Percentiles rank a stretch among this genome's conserved stretches.
These are phyloP conservation scores for Brachyrhaphis roseni DNA, from an alignment of 2,797 vertebrate species.

Conservation along the genomic window DNA sequence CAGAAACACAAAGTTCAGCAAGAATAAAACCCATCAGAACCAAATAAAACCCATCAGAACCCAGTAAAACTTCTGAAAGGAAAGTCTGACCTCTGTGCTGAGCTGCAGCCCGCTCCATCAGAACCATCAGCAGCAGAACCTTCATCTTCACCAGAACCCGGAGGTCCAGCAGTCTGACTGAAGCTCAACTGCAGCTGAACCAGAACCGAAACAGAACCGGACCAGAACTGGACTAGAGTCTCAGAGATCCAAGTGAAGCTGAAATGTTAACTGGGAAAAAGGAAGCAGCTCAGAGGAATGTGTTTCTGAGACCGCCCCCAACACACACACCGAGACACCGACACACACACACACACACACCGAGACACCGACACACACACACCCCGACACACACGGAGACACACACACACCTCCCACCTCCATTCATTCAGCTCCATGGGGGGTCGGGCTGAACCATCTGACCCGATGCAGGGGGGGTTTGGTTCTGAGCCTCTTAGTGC, in stretches of 20 bases:
- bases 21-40: neutral
- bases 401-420: neutral
- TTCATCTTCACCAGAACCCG: conserved; percentile 44
- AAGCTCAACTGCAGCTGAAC: neutral
- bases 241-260: neutral
- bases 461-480: neutral
- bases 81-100: conserved; percentile 65
- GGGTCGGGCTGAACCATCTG: neutral
- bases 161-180: neutral
- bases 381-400: too few species aligned
- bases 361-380: too few species aligned
- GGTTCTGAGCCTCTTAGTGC: neutral
- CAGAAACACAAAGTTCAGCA: neutral
- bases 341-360: too few species aligned
- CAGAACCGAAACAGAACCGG: neutral
- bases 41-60: neutral
- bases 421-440: conserved; percentile 64
- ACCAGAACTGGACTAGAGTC: neutral
- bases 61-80: neutral
- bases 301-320: conserved; percentile 16
- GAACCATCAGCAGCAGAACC: conserved; percentile 52
- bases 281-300: conserved; percentile 40
- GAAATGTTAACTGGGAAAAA: conserved; percentile 25
- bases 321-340: too few species aligned
- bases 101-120: conserved; percentile 43